Evolutionary conservation across 2,113 vertebrate species (phyloP), one percentile per base, ranked within the genome.

Genomic region (Elachura formosa): DNA sequence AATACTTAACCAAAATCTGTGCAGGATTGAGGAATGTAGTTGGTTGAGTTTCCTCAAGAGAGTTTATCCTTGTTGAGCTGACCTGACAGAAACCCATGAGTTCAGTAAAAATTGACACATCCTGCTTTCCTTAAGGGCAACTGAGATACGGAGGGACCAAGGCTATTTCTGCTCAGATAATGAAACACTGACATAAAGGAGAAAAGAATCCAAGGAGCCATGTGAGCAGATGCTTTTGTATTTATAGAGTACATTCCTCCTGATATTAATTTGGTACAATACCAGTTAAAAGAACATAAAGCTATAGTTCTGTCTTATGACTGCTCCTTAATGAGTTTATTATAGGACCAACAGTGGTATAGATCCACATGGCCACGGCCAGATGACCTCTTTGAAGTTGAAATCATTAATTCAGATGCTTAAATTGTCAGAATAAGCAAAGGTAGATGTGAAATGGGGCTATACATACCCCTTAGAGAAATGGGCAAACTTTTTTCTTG

Each of bases 351-450:
- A 6, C 40, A 41, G 10, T 49, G 43, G 68, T 55, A 34, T 85
- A 73, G 38, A 71, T 73, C 81, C 61, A 45, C 17, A 15, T 0
- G 0, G 7, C 55, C 16, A 0, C 1, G 17, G 87, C 75, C 69
- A 21, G 46, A 25, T 92, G 81, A 66, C 43, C 66, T 94, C 41
- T 54, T 87, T 66, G 77, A 52, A 94, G 77, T 43, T 48, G 78
- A 79, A 96, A 51, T 90, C 43, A 51, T 66, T 80, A 77, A 89
- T 95, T 96, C 80, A 87, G 67, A 43, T 46, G 48, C 56, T 74
- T 14, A 88, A 90, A 75, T 79, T 38, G 45, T 90, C 51, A 79
- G 59, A 59, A 73, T 36, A 88, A 62, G 55, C 61, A 71, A 79
- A 92, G 33, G 62, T 79, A 73, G 82, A 68, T 78, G 46, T 68